phyloP scores from a whole-genome alignment of 2,113 vertebrate species.

The Eidolon helvum region DNA sequence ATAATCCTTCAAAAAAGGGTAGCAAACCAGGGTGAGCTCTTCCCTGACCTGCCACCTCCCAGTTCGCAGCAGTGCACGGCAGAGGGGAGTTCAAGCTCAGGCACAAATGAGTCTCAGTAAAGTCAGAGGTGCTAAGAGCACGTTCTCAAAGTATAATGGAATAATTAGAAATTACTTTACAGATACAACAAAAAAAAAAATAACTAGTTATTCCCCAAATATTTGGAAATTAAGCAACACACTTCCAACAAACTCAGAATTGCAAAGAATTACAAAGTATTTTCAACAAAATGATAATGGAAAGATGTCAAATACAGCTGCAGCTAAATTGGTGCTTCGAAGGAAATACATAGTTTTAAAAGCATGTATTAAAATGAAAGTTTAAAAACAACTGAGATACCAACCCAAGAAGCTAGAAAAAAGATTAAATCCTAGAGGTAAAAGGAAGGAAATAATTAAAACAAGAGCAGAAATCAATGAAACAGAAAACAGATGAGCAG shows the following conservation, averaged over 20 bases:
- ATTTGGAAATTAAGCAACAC: neutral
- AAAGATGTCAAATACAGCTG: neutral
- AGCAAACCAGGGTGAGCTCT: neutral
- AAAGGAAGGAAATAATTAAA: constrained; percentile 8
- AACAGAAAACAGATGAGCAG: neutral
- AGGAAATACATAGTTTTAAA: neutral
- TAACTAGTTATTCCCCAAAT: neutral
- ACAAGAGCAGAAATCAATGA: neutral
- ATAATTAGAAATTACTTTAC: neutral
- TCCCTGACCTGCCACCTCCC: neutral
- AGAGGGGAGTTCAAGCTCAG: neutral
- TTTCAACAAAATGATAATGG: neutral
- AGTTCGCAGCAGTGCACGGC: fast-evolving
- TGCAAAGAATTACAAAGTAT: neutral
- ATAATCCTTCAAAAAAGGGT: neutral
- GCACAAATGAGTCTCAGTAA: neutral
- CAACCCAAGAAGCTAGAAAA: neutral
- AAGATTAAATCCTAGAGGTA: neutral
- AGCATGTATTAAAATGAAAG: neutral
- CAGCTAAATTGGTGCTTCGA: neutral
- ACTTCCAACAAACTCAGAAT: neutral
- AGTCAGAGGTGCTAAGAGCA: neutral
- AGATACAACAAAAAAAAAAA: neutral
- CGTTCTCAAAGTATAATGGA: neutral
- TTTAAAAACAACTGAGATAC: neutral